Percentiles rank a stretch among this genome's conserved stretches.
Evolutionary conservation across 2,113 vertebrate genomes (phyloP).

Genomic region (Cettia cetti): DNA sequence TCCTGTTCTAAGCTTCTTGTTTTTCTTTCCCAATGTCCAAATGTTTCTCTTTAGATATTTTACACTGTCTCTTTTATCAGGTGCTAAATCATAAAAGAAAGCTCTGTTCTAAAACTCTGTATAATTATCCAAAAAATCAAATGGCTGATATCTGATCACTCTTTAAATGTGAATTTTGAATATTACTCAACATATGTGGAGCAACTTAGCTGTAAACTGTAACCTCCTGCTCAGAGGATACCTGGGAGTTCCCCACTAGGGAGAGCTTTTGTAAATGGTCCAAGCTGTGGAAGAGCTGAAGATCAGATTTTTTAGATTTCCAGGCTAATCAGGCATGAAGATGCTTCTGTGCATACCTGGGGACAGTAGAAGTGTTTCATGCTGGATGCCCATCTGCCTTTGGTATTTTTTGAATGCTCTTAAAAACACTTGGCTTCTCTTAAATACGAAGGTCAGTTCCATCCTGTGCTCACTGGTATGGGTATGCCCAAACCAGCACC

Average conservation of each 20-base stretch:
- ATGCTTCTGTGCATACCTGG: background rate
- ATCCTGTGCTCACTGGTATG: too few relatives aligned
- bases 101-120: background rate
- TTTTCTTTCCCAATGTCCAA: background rate
- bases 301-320: background rate
- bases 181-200: background rate
- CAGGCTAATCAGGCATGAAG: background rate
- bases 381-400: background rate
- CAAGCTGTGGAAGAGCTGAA: background rate
- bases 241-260: background rate
- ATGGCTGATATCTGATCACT: background rate
- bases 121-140: background rate
- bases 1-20: background rate
- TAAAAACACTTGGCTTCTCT: background rate
- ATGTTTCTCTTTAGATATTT: background rate
- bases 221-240: background rate
- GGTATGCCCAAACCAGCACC: background rate
- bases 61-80: background rate
- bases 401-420: background rate
- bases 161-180: background rate
- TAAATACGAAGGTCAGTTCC: background rate
- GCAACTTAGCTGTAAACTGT: background rate
- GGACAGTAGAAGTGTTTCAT: background rate
- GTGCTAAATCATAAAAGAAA: background rate
- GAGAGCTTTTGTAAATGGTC: background rate